These are phyloP conservation scores for Drosophila teissieri DNA, from an alignment of 1,140 invertebrate genomes.

Conservation along the genomic window DNA sequence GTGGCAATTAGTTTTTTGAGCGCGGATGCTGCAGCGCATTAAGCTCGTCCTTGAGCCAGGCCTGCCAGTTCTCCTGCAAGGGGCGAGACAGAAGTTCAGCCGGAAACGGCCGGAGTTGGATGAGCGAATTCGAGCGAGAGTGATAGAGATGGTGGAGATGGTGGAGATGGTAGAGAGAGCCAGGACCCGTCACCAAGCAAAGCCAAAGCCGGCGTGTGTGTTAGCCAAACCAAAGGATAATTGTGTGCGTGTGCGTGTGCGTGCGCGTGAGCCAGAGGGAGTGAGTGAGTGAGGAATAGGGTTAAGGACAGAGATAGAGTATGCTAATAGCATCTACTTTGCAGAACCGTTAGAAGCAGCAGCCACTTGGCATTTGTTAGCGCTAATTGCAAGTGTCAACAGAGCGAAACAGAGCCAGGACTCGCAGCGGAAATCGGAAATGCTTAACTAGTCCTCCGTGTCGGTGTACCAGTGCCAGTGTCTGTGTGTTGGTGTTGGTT, in stretches of 20 bases:
- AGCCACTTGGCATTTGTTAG: conserved; percentile 77
- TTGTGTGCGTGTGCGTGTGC: conserved; percentile 7
- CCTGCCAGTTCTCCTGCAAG: conserved; percentile 75
- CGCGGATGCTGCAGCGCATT: conserved; percentile 73
- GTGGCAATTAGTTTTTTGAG: conserved; percentile 73
- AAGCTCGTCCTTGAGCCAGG: conserved; percentile 79
- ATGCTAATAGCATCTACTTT: conserved; percentile 76
- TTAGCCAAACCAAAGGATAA: conserved; percentile 21
- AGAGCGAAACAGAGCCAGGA: conserved; percentile 61
- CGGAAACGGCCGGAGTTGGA: conserved; percentile 37
- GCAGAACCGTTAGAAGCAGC: conserved; percentile 58
- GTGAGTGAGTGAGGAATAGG: not conserved
- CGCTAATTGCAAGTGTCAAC: conserved; percentile 82
- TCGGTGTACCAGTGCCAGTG: conserved; percentile 8
- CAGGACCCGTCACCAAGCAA: conserved; percentile 69
- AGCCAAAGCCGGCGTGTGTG: conserved; percentile 31
- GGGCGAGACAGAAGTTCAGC: conserved; percentile 60
- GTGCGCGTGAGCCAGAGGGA: not conserved
- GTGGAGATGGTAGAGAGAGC: conserved; percentile 1
- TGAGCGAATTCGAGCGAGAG: conserved; percentile 23
- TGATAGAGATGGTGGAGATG: not conserved
- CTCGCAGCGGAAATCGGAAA: conserved; percentile 74
- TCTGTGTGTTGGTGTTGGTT: conserved; percentile 9
- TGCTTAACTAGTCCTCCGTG: conserved; percentile 71
- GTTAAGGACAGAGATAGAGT: conserved; percentile 41